Percentiles rank a stretch among this genome's conserved stretches.
These are phyloP conservation scores for Ailurus styani DNA, from an alignment of 2,113 vertebrate genomes.

Conservation along the genomic window DNA sequence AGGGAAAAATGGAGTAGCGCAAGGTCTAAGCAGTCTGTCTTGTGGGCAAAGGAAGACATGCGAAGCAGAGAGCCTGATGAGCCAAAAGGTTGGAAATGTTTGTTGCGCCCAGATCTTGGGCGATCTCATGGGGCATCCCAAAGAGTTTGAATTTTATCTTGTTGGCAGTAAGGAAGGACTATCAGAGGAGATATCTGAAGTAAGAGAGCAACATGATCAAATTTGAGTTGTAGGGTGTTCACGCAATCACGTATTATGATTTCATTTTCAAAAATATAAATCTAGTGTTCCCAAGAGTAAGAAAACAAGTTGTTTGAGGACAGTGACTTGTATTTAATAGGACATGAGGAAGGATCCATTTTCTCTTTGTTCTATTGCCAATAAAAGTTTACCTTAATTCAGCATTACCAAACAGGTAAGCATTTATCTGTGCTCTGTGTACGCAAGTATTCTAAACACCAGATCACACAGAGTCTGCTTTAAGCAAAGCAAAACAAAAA, in stretches of 20 bases:
- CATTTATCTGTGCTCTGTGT: neutral
- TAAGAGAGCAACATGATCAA: neutral
- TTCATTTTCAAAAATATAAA: constrained; percentile 27
- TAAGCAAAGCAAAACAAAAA: constrained; percentile 7
- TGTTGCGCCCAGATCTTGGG: neutral
- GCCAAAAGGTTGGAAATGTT: neutral
- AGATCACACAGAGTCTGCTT: neutral
- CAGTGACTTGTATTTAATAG: neutral
- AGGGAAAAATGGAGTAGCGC: neutral
- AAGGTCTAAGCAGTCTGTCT: neutral
- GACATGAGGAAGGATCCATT: neutral
- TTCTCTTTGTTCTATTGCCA: neutral
- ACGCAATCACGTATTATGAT: neutral
- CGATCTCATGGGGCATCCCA: neutral
- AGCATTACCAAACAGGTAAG: neutral
- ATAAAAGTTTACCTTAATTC: neutral
- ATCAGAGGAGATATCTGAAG: neutral
- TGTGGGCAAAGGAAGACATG: neutral
- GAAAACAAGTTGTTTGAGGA: neutral
- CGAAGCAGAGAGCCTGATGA: neutral
- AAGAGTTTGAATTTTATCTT: neutral
- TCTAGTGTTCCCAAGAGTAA: neutral
- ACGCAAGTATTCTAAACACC: neutral
- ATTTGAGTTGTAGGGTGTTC: neutral
- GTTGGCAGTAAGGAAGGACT: neutral